Evolutionary conservation across 1,140 invertebrate species (phyloP), one percentile per base, ranked within the genome.

Genomic region (Cryptotermes secundus): DNA sequence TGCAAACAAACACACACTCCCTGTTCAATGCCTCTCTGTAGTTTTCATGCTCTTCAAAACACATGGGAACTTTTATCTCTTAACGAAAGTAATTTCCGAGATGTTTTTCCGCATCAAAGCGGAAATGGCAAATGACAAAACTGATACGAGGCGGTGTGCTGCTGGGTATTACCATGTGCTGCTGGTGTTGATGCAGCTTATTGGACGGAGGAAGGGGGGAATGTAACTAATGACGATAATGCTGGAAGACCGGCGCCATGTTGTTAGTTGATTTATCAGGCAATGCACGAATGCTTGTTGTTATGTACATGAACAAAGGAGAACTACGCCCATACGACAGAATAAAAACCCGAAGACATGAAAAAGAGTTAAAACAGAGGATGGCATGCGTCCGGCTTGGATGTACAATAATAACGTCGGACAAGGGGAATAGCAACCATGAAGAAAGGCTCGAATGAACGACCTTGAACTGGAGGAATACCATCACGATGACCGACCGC

Each of bases 391-490:
- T 72, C n/a, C 9, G 31, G 59, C 26, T n/a, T 72, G 59, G n/a
- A 72, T 31, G 3, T 26, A 72, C 26, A 26, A 72, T 72, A 9
- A 72, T n/a, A 72, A 72, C 14, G 59, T 3, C 10, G 9, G 59
- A 14, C n/a, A 31, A 31, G 59, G 26, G 59, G 14, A 4, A 16
- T 3, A 12, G 45, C 45, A 49, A 49, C 12, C 59, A 72, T 1
- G 59, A 31, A 31, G 59, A 72, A 72, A 31, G 1, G 59, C 26
- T 72, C 1, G 59, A 72, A 72, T 72, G 59, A 72, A 72, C 59
- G 59, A 31, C 59, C 59, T 72, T 72, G 59, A 72, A 72, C 59
- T 72, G 59, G 59, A n/a, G 59, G 59, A 72, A 72, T 72, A 31
- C 59, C 59, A n/a, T 72, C 59, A 72, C n/a, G 59, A 72, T 31